A percentile compares a stretch with the other conserved stretches of the same genome.
Evolutionary conservation across 1,140 invertebrate genomes (phyloP).

Genomic region (Heliconius himera): DNA sequence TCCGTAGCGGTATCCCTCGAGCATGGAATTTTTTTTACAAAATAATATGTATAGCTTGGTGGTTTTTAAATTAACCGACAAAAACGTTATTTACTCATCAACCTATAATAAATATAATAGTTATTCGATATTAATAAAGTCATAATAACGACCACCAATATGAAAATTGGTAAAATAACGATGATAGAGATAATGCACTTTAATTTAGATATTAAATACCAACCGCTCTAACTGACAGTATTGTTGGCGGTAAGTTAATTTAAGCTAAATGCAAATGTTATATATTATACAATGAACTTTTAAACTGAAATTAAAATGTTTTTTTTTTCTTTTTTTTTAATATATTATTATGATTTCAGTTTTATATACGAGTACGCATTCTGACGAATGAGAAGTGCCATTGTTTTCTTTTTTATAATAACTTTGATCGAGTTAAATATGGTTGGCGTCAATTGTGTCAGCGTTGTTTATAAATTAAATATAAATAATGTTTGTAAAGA

Average conservation of each 20-base stretch:
- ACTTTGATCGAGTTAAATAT: not conserved
- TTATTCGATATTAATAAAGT: not conserved
- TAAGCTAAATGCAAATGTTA: slow-evolving; percentile 4
- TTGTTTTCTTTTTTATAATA: not conserved
- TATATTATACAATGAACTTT: not conserved
- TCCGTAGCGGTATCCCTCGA: too few species aligned
- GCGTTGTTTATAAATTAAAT: not conserved
- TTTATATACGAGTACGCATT: not conserved
- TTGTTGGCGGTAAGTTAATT: not conserved
- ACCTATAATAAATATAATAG: not conserved
- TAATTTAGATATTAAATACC: slow-evolving; percentile 7
- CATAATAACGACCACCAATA: not conserved
- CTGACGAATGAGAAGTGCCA: not conserved
- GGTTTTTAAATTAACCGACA: too few species aligned
- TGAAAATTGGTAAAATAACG: not conserved
- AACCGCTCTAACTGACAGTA: not conserved
- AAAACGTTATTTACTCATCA: not conserved
- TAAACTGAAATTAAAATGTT: not conserved
- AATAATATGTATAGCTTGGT: too few species aligned
- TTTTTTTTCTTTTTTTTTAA: not conserved
- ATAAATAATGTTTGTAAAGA: too few species aligned
- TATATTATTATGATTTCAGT: not conserved
- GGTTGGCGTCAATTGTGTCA: not conserved
- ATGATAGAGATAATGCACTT: not conserved
- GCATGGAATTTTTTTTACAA: too few species aligned